phyloP scores from a whole-genome alignment of 2,113 vertebrate species.

The Sphyrna mokarran region DNA sequence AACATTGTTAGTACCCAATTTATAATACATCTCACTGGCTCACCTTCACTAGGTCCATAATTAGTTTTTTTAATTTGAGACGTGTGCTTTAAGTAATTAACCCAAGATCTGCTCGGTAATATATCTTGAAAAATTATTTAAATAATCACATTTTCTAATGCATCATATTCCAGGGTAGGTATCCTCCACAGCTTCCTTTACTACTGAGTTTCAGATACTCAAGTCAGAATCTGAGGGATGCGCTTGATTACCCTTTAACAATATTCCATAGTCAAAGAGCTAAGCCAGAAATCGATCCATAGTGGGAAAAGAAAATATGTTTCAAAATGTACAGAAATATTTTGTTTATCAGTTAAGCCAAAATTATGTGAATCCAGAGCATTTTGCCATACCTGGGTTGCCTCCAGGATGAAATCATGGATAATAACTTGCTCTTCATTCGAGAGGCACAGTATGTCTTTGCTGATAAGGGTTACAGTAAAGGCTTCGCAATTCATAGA shows the following conservation, averaged over 20 bases:
- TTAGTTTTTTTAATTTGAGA: not conserved
- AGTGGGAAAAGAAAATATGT: not conserved
- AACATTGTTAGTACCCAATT: not conserved
- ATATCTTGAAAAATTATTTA: not conserved
- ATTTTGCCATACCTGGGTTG: slow-evolving; percentile 78
- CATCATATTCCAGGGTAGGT: not conserved
- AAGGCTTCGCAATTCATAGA: slow-evolving; percentile 98
- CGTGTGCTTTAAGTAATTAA: not conserved
- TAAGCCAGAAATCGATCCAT: not conserved
- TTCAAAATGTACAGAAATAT: not conserved
- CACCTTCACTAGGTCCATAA: not conserved
- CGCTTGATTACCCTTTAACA: not conserved
- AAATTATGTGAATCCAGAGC: not conserved
- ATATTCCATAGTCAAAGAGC: not conserved
- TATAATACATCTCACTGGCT: not conserved
- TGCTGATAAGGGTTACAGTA: slow-evolving; percentile 97
- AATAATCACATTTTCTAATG: not conserved
- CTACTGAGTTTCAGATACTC: not conserved
- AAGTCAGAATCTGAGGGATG: not conserved
- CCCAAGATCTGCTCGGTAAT: not conserved
- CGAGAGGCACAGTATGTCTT: slow-evolving; percentile 95
- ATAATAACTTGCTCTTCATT: slow-evolving; percentile 98
- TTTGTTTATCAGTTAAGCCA: not conserved
- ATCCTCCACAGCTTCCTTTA: not conserved
- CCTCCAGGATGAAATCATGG: slow-evolving; percentile 98